Evolutionary conservation across 2,113 vertebrate genomes (phyloP).

Genomic region (Serilophus lunatus): DNA sequence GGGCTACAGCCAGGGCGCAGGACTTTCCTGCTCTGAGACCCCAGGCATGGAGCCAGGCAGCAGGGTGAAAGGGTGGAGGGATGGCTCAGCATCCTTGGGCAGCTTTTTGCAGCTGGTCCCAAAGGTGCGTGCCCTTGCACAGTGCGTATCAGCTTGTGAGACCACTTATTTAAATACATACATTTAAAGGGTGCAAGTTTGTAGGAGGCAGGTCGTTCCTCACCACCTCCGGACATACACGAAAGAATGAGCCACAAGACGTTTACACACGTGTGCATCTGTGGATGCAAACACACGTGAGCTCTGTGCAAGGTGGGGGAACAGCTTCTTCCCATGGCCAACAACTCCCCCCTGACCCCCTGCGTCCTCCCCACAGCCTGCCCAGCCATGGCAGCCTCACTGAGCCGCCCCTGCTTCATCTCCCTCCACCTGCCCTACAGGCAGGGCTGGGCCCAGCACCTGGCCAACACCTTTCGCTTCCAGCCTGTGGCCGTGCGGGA

Average conservation of each 20-base stretch:
- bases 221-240: too few species aligned
- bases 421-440: constrained; percentile 81
- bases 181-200: neutral
- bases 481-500: constrained; percentile 77
- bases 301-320: neutral
- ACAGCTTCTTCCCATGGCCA: neutral
- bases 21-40: neutral
- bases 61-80: neutral
- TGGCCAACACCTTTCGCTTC: constrained; percentile 82
- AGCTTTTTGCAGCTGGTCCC: neutral
- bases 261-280: fast-evolving
- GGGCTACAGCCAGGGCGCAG: neutral
- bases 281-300: neutral
- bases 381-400: constrained; percentile 77
- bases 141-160: fast-evolving
- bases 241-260: too few species aligned
- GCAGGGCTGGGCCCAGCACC: constrained; percentile 73
- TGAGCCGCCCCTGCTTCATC: constrained; percentile 83
- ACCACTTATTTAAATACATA: neutral
- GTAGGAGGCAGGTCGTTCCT: too few species aligned
- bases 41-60: neutral
- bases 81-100: fast-evolving
- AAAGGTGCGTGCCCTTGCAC: neutral
- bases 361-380: neutral
- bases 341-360: neutral